Evolutionary conservation across 2,888 invertebrate species (phyloP), one percentile per base, ranked within the genome.

Genomic region (Ectobius pallidus): DNA sequence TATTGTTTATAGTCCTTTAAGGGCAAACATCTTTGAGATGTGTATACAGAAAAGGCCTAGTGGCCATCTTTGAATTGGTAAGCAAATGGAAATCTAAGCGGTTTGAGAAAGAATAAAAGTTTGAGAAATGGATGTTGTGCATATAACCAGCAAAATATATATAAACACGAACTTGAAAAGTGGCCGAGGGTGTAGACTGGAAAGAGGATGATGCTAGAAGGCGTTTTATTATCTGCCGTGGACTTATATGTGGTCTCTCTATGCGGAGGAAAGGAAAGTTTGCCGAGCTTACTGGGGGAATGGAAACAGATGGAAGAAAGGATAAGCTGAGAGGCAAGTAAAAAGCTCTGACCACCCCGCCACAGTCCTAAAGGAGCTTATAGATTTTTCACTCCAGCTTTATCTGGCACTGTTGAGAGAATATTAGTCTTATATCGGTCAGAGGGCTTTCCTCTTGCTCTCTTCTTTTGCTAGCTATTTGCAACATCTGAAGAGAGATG

Each of bases 291-390:
- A 52, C 9, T 11, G 20, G 52, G 52, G 9, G 25, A 52, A 52
- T 52, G 52, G 52, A 52, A 52, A 52, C 52, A 52, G 52, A 52
- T 52, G 52, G 52, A 52, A 11, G 6, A 25, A 25, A 25, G 52
- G 25, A 52, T 52, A 52, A 25, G 2, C 52, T 25, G 27, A 3
- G 22, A 25, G n/a, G 11, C 52, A 52, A 52, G 25, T 25, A 25
- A 52, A 52, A 52, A 22, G 22, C 52, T 22, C 34, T 52, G 49
- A 49, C 18, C 20, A 20, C 6, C 39, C 18, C 22, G 11, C 22
- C 63, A n/a, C n/a, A n/a, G n/a, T n/a, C 16, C 14, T 16, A 63
- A 63, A 63, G 63, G 22, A 63, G 63, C 63, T 63, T 63, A 63
- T 63, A 42, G 63, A 63, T 63, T 42, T 63, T 63, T 42, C 42